Conservation (phyloP, 2,888 invertebrate genomes). For the Tethea ocularis region DNA sequence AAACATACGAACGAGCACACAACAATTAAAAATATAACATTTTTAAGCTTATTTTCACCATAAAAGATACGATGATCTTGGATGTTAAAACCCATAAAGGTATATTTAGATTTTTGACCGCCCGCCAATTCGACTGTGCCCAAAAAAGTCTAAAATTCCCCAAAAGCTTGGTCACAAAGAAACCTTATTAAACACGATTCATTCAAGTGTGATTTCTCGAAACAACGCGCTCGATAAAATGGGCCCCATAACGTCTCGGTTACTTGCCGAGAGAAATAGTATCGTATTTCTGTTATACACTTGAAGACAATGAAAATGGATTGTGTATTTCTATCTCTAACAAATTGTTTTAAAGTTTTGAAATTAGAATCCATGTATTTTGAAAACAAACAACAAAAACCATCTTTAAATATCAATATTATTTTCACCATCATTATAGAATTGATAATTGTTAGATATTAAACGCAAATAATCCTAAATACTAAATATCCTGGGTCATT, state of each 20-base stretch:
- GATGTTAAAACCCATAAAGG: neutral
- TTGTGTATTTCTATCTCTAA: neutral
- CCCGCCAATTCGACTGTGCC: conserved; percentile 6
- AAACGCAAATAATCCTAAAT: no score
- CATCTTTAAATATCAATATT: no score
- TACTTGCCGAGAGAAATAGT: conserved; percentile 24
- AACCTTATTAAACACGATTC: conserved; percentile 42
- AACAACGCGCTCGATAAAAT: conserved; percentile 51
- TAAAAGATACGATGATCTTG: neutral
- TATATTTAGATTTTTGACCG: neutral
- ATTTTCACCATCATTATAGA: no score
- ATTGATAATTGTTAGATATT: no score
- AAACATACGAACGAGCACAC: no score
- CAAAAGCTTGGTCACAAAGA: conserved; percentile 47
- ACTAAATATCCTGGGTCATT: no score
- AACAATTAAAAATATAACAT: neutral
- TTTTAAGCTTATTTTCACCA: no score
- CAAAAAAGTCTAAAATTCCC: conserved; percentile 27
- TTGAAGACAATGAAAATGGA: conserved; percentile 14
- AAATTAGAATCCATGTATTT: no score
- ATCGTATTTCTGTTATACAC: conserved; percentile 31
- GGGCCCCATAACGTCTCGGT: conserved; percentile 22
- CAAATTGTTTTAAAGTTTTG: no score
- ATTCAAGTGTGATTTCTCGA: conserved; percentile 54
- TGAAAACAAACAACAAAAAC: no score